These are phyloP conservation scores for Cirrhinus molitorella DNA, from an alignment of 2,797 vertebrate genomes.

Conservation along the genomic window DNA sequence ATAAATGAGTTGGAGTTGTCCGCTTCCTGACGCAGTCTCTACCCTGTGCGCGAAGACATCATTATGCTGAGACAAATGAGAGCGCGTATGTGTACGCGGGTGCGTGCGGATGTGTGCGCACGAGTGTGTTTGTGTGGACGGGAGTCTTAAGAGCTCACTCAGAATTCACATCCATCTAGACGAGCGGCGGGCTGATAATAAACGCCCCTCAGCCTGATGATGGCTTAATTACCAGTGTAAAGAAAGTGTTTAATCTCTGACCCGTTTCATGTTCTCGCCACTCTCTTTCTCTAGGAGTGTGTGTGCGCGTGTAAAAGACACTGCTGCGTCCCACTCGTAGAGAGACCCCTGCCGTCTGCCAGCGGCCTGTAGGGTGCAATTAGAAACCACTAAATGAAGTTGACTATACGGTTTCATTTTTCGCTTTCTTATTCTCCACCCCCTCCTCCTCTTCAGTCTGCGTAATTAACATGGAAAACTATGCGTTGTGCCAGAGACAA, in stretches of 20 bases:
- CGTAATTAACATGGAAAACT: slow-evolving; percentile 65
- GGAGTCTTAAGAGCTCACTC: slow-evolving; percentile 54
- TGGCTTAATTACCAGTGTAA: slow-evolving; percentile 66
- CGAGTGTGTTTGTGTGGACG: slow-evolving; percentile 31
- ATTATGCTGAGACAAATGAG: slow-evolving; percentile 64
- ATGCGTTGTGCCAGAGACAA: slow-evolving; percentile 45
- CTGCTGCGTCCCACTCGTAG: slow-evolving; percentile 60
- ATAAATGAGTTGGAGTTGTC: slow-evolving; percentile 62
- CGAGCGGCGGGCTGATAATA: slow-evolving; percentile 60
- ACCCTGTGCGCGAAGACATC: slow-evolving; percentile 59
- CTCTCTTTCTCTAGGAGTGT: slow-evolving; percentile 55
- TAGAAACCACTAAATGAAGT: slow-evolving; percentile 67
- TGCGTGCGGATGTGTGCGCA: slow-evolving; percentile 17
- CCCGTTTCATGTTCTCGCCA: slow-evolving; percentile 64
- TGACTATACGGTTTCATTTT: slow-evolving; percentile 64
- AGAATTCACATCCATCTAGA: slow-evolving; percentile 62
- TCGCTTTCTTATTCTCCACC: slow-evolving; percentile 59
- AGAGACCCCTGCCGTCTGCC: slow-evolving; percentile 61
- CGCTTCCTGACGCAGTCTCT: slow-evolving; percentile 55
- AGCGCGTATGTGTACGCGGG: slow-evolving; percentile 28
- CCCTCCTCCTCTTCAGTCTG: slow-evolving; percentile 55
- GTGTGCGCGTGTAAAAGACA: slow-evolving; percentile 55
- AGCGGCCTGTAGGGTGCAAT: slow-evolving; percentile 66
- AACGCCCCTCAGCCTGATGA: slow-evolving; percentile 64
- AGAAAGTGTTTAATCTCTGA: slow-evolving; percentile 69